Percentiles rank a stretch among this genome's conserved stretches.
These are phyloP conservation scores for Serilophus lunatus DNA, from an alignment of 2,113 vertebrate genomes.

Conservation along the genomic window DNA sequence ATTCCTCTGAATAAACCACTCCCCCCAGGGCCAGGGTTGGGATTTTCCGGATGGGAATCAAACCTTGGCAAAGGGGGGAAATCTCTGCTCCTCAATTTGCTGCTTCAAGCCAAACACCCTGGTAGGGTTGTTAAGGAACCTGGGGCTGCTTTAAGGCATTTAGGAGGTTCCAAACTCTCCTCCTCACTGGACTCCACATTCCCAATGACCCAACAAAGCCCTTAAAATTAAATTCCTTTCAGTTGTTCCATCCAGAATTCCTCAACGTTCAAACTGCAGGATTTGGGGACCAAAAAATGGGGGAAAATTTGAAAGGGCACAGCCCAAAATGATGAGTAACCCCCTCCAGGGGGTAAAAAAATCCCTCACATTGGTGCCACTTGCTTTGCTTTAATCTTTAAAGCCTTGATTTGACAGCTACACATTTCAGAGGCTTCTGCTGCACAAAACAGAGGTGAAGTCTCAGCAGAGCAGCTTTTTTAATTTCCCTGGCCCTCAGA, in stretches of 20 bases:
- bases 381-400: not conserved
- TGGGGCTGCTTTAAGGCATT: fast-evolving
- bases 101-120: no score
- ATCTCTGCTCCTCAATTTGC: fast-evolving
- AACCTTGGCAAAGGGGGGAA: fast-evolving
- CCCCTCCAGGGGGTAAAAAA: not conserved
- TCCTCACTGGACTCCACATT: not conserved
- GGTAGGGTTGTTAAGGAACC: no score
- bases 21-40: fast-evolving
- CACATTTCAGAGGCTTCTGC: not conserved
- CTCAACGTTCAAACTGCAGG: not conserved
- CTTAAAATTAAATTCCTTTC: not conserved
- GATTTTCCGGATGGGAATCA: not conserved
- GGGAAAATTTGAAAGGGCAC: not conserved
- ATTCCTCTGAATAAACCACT: not conserved
- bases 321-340: fast-evolving
- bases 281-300: not conserved
- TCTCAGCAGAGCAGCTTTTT: not conserved
- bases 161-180: fast-evolving
- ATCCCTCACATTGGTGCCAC: fast-evolving
- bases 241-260: not conserved
- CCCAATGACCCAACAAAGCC: not conserved
- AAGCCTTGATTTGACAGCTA: not conserved
- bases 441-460: not conserved
- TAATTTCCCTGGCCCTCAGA: fast-evolving